A percentile compares a stretch with the other conserved stretches of the same genome.
These are phyloP conservation scores for Stichopus chloronotus DNA, from an alignment of 35 echinoderm and acorn worm species.

Conservation along the genomic window DNA sequence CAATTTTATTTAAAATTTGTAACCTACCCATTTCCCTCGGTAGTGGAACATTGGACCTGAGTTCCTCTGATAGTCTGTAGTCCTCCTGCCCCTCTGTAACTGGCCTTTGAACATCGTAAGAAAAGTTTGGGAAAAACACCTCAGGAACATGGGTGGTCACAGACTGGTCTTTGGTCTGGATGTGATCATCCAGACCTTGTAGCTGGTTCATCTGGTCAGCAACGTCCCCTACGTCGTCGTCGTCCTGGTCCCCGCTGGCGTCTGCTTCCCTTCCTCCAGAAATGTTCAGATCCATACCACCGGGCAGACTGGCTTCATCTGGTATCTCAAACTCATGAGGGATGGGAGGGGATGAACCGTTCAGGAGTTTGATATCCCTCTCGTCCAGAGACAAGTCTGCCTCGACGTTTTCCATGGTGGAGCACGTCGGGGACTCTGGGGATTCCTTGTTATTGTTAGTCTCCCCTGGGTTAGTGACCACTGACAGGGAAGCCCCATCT, in stretches of 20 bases:
- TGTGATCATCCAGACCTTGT: not conserved
- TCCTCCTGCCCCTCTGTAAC: slow-evolving; percentile 53
- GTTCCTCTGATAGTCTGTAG: slow-evolving; percentile 19
- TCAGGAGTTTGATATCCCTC: slow-evolving; percentile 77
- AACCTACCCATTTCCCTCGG: not conserved
- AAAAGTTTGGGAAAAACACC: slow-evolving; percentile 60
- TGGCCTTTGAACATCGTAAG: slow-evolving; percentile 15
- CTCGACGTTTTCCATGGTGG: slow-evolving; percentile 32
- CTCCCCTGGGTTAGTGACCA: not conserved
- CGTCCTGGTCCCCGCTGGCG: slow-evolving; percentile 12
- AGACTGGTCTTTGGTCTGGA: slow-evolving; percentile 61
- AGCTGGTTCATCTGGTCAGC: slow-evolving; percentile 8
- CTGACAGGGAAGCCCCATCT: slow-evolving; percentile 35
- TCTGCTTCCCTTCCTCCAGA: slow-evolving; percentile 45
- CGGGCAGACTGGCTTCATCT: not conserved
- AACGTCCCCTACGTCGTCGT: not conserved
- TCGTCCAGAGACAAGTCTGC: slow-evolving; percentile 74
- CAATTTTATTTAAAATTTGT: no score
- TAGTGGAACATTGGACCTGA: not conserved
- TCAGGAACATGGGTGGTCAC: slow-evolving; percentile 68
- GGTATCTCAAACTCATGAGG: slow-evolving; percentile 54
- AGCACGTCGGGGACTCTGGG: slow-evolving; percentile 36
- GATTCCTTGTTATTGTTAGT: slow-evolving; percentile 61
- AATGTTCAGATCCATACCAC: slow-evolving; percentile 24
- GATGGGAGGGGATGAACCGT: slow-evolving; percentile 34